A percentile compares a stretch with the other conserved stretches of the same genome.
Conservation (phyloP, 2,113 vertebrate genomes). For the Scophthalmus maximus region DNA sequence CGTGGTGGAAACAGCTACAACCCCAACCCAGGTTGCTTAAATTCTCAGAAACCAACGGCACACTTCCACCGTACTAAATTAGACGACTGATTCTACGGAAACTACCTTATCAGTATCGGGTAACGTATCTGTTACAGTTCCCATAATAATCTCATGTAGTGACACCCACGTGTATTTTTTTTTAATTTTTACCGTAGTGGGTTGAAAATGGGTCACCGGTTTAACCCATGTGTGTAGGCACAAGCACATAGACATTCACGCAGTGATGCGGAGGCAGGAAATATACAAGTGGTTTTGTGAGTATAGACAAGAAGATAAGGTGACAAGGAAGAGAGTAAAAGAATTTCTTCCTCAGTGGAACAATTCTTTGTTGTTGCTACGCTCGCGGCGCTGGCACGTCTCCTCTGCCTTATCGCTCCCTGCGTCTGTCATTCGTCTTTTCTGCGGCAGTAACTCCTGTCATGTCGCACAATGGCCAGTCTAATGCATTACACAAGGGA, state of each 20-base stretch:
- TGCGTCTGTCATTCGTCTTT: constrained; percentile 19
- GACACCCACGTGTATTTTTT: background rate
- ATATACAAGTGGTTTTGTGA: background rate
- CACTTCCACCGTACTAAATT: background rate
- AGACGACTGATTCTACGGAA: no score
- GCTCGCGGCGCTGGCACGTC: background rate
- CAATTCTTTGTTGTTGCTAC: background rate
- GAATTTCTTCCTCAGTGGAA: background rate
- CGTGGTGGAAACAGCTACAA: background rate
- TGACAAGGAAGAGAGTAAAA: constrained; percentile 27
- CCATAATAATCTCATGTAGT: constrained; percentile 11
- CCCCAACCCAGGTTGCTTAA: background rate
- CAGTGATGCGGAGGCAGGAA: constrained; percentile 25
- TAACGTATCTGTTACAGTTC: constrained; percentile 27
- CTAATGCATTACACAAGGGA: constrained; percentile 20
- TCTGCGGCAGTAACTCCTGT: constrained; percentile 27
- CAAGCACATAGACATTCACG: background rate
- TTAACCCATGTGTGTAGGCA: constrained; percentile 32
- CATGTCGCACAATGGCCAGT: constrained; percentile 37
- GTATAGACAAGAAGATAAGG: background rate
- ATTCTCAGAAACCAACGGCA: constrained; percentile 38
- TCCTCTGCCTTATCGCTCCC: constrained; percentile 15
- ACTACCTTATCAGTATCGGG: no score
- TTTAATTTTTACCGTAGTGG: background rate
- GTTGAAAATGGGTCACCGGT: constrained; percentile 49